These are phyloP conservation scores for Drosophila emarginata DNA, from an alignment of 2,888 invertebrate species.

Conservation along the genomic window DNA sequence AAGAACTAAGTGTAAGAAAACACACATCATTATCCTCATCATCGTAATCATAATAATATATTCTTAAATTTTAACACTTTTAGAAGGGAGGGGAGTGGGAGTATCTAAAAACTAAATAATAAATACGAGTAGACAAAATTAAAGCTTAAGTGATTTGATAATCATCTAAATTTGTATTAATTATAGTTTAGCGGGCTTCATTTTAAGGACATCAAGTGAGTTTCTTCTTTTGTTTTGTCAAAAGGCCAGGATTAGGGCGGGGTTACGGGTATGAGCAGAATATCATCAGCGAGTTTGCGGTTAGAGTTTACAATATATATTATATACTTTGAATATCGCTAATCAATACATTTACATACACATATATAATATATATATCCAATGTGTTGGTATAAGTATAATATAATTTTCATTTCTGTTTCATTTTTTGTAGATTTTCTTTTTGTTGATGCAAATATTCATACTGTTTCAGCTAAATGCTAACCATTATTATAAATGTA, in stretches of 20 bases:
- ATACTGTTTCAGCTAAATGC: constrained; percentile 73
- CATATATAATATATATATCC: constrained; percentile 31
- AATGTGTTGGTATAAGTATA: constrained; percentile 35
- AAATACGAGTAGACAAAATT: constrained; percentile 65
- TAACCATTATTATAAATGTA: constrained; percentile 55
- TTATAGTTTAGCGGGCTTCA: constrained; percentile 25
- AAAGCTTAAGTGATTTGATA: constrained; percentile 61
- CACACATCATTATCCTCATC: background rate
- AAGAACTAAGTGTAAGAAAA: constrained; percentile 14
- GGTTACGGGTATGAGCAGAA: background rate
- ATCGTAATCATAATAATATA: background rate
- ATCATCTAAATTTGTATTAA: constrained; percentile 36
- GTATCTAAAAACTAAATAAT: constrained; percentile 73
- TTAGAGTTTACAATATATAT: constrained; percentile 52
- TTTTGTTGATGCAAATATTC: constrained; percentile 36
- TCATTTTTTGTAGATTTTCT: background rate
- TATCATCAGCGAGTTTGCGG: constrained; percentile 45
- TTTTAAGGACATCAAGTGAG: constrained; percentile 68
- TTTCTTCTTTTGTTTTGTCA: constrained; percentile 14
- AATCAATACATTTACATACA: constrained; percentile 17
- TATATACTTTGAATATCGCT: constrained; percentile 44
- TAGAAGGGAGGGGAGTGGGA: constrained; percentile 3
- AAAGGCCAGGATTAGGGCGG: background rate
- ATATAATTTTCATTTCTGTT: background rate
- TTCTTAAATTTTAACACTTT: constrained; percentile 16